Evolutionary conservation across 2,797 vertebrate genomes (phyloP).

Genomic region (Danio jaintianensis): DNA sequence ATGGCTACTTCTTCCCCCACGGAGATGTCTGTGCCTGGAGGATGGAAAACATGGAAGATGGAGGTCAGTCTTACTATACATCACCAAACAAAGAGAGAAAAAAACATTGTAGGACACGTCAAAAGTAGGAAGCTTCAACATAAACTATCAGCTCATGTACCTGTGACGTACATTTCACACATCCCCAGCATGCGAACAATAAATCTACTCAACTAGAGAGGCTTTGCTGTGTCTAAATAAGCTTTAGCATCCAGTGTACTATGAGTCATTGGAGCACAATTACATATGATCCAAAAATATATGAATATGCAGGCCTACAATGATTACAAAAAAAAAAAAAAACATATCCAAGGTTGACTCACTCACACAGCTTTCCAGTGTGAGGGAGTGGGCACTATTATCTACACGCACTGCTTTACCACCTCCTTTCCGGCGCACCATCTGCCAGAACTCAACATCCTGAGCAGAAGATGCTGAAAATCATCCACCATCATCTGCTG

Average conservation of each 20-base stretch:
- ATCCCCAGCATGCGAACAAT: constrained; percentile 7
- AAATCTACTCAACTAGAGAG: constrained; percentile 36
- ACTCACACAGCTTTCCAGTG: constrained; percentile 14
- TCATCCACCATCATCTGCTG: not conserved
- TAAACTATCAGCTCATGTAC: not conserved
- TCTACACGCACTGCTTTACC: constrained; percentile 13
- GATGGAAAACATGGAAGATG: constrained; percentile 22
- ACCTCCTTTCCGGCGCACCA: constrained; percentile 30
- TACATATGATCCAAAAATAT: constrained; percentile 30
- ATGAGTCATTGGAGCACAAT: constrained; percentile 44
- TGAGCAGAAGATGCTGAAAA: constrained; percentile 19
- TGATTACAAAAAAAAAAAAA: constrained; percentile 17
- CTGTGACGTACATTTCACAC: constrained; percentile 6
- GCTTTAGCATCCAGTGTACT: constrained; percentile 16
- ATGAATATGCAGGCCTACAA: constrained; percentile 2
- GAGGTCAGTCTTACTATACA: not conserved
- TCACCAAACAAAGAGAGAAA: constrained; percentile 1
- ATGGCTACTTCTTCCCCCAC: constrained; percentile 82
- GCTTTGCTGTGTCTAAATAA: constrained; percentile 25
- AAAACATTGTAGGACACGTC: not conserved
- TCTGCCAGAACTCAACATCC: constrained; percentile 21
- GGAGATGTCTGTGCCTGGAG: constrained; percentile 79
- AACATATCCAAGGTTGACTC: constrained; percentile 32
- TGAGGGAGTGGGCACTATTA: constrained; percentile 39
- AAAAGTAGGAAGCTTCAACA: not conserved